These are phyloP conservation scores for Desoria tigrina DNA, from an alignment of 2,888 invertebrate species.

Conservation along the genomic window DNA sequence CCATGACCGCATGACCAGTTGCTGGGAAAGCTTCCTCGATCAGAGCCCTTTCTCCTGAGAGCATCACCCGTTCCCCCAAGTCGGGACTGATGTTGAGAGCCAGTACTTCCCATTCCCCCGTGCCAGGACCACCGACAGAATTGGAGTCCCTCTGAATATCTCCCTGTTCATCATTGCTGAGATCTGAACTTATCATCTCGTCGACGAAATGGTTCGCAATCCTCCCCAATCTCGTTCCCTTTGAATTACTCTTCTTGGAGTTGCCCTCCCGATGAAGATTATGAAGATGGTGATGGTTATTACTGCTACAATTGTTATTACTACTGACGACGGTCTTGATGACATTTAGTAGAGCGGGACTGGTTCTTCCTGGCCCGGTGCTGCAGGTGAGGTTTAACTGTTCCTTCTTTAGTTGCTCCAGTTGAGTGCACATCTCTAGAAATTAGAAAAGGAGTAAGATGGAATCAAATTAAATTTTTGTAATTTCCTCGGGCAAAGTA, in stretches of 20 bases:
- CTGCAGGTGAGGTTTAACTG: slow-evolving; percentile 20
- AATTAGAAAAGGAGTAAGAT: slow-evolving; percentile 54
- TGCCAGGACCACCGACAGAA: slow-evolving; percentile 19
- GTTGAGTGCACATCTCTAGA: slow-evolving; percentile 71
- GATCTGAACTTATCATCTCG: slow-evolving; percentile 39
- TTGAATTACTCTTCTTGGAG: slow-evolving; percentile 25
- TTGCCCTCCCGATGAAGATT: slow-evolving; percentile 33
- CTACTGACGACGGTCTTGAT: slow-evolving; percentile 20
- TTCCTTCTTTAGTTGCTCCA: slow-evolving; percentile 72
- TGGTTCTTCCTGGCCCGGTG: not conserved
- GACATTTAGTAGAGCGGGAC: not conserved
- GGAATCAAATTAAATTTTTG: slow-evolving; percentile 32
- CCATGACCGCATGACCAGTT: slow-evolving; percentile 72
- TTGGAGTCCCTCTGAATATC: slow-evolving; percentile 24
- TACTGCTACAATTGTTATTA: slow-evolving; percentile 34
- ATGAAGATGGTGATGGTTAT: slow-evolving; percentile 45
- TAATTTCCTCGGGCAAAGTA: slow-evolving; percentile 23
- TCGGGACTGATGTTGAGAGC: slow-evolving; percentile 79
- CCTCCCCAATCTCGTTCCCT: slow-evolving; percentile 35
- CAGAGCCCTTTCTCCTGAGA: slow-evolving; percentile 75
- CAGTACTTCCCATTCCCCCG: slow-evolving; percentile 68
- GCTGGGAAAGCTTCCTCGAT: slow-evolving; percentile 68
- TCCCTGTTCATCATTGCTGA: slow-evolving; percentile 25
- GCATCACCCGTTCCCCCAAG: slow-evolving; percentile 76
- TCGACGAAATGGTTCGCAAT: slow-evolving; percentile 33